A percentile compares a stretch with the other conserved stretches of the same genome.
Conservation (phyloP, 2,797 vertebrate species). For the Helicolenus hilgendorfi region DNA sequence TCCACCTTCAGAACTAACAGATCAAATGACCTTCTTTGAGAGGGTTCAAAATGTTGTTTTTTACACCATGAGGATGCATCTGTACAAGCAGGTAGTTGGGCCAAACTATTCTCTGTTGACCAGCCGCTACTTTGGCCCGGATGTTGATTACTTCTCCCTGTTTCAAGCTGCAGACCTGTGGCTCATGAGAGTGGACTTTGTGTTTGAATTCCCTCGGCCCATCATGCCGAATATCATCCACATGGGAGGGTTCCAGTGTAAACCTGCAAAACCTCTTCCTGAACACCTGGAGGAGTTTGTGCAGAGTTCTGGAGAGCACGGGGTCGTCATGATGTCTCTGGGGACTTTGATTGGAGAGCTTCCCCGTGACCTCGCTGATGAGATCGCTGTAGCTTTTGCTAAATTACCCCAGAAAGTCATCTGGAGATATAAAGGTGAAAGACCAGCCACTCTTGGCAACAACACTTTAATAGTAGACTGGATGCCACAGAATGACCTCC, state of each 20-base stretch:
- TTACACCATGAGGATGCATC: constrained; percentile 54
- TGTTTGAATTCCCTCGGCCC: constrained; percentile 84
- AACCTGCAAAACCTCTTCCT: constrained; percentile 76
- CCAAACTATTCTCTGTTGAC: constrained; percentile 58
- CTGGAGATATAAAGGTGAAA: constrained; percentile 77
- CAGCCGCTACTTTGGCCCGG: constrained; percentile 45
- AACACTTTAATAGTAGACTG: constrained; percentile 85
- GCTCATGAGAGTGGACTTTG: constrained; percentile 87
- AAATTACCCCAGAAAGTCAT: constrained; percentile 84
- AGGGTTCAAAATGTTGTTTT: constrained; percentile 59
- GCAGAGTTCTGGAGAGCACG: constrained; percentile 81
- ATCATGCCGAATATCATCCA: constrained; percentile 88
- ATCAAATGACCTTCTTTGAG: constrained; percentile 62
- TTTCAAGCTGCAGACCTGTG: constrained; percentile 85
- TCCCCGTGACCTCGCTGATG: constrained; percentile 63
- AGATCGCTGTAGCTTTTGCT: constrained; percentile 77
- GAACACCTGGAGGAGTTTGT: constrained; percentile 81
- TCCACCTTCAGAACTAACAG: constrained; percentile 28
- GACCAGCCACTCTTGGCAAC: constrained; percentile 72
- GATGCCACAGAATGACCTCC: constrained; percentile 86
- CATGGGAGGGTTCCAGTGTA: constrained; percentile 86
- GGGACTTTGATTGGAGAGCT: constrained; percentile 78
- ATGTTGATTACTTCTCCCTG: constrained; percentile 61
- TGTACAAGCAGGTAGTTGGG: constrained; percentile 54
- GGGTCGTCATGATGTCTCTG: constrained; percentile 87